A percentile compares a stretch with the other conserved stretches of the same genome.
phyloP scores from a whole-genome alignment of 2,888 invertebrate genomes.

The Molorchus minor region DNA sequence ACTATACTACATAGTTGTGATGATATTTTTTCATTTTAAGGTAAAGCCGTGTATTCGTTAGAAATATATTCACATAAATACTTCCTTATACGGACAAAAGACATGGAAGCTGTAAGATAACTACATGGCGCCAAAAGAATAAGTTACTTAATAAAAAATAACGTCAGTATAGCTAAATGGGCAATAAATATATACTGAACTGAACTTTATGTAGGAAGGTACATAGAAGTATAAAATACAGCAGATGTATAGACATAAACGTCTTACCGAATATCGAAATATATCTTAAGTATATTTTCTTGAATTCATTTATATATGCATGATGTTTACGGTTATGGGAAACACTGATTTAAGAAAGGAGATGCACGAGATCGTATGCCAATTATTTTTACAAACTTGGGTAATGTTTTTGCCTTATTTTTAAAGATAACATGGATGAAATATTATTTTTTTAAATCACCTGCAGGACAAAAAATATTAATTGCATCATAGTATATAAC shows the following conservation, averaged over 20 bases:
- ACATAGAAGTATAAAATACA: constrained; percentile 3
- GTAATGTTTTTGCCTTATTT: too few relatives aligned
- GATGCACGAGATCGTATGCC: not conserved
- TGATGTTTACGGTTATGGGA: not conserved
- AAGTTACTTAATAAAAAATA: not conserved
- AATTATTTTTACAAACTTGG: constrained; percentile 4
- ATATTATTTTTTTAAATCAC: too few relatives aligned
- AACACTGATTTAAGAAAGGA: constrained; percentile 5
- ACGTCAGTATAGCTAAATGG: not conserved
- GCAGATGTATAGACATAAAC: constrained; percentile 8
- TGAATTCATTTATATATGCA: not conserved
- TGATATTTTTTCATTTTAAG: too few relatives aligned
- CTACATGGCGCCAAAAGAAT: not conserved
- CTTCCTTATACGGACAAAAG: too few relatives aligned
- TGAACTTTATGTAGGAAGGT: not conserved
- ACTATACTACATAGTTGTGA: too few relatives aligned
- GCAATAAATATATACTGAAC: not conserved
- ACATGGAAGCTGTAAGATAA: too few relatives aligned
- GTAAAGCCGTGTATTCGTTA: too few relatives aligned
- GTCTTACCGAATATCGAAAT: constrained; percentile 8
- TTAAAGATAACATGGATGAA: too few relatives aligned
- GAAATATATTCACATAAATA: too few relatives aligned
- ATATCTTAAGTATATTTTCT: constrained; percentile 15
- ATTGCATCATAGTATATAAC: too few relatives aligned
- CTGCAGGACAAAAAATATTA: too few relatives aligned